Percentiles rank a stretch among this genome's conserved stretches.
Evolutionary conservation across 1,140 invertebrate genomes (phyloP).

Genomic region (Atta colombica): DNA sequence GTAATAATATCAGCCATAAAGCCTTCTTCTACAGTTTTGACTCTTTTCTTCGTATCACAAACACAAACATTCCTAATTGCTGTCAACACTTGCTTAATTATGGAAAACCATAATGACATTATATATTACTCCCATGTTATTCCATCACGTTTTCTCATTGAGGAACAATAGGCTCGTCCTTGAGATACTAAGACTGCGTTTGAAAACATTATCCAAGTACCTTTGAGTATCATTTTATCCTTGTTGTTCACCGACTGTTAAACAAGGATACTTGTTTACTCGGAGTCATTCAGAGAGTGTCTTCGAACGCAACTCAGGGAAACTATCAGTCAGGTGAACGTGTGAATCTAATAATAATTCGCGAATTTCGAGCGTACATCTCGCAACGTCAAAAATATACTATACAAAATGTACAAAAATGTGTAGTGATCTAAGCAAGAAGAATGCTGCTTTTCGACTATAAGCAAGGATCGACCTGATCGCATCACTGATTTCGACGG

Average conservation of each 20-base stretch:
- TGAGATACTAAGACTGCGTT: background rate
- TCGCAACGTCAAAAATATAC: background rate
- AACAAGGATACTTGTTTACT: no score
- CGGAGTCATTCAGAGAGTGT: no score
- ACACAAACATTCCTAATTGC: background rate
- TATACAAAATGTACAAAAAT: no score
- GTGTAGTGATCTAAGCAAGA: background rate
- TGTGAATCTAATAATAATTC: constrained; percentile 25
- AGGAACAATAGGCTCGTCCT: background rate
- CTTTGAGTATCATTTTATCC: no score
- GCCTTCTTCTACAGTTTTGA: background rate
- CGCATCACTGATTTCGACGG: background rate
- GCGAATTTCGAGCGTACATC: background rate
- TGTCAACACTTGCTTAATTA: background rate
- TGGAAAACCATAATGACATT: background rate
- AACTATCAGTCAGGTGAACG: background rate
- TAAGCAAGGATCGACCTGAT: background rate
- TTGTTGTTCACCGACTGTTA: no score
- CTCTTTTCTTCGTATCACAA: background rate
- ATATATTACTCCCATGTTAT: background rate
- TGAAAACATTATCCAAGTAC: no score
- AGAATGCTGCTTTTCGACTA: background rate
- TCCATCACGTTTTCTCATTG: background rate
- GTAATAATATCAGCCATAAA: background rate
- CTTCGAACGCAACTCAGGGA: no score